phyloP scores from a whole-genome alignment of 1,140 invertebrate genomes.

The Thaumetopoea pityocampa region DNA sequence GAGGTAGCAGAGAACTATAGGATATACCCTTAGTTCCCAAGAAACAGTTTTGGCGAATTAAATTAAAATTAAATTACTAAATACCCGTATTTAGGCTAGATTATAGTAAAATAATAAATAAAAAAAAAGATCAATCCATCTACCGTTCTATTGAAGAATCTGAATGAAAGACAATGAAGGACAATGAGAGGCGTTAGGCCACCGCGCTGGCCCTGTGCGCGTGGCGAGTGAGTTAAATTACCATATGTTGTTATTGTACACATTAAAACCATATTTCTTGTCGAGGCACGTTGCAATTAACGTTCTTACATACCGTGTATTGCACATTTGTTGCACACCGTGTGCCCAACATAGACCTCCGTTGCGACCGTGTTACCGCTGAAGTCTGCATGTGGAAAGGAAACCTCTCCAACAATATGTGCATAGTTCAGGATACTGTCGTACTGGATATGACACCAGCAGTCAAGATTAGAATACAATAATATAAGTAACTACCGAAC shows the following conservation, averaged over 20 bases:
- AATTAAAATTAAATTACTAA: no score
- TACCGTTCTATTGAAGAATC: no score
- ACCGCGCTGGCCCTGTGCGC: no score
- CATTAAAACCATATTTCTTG: neutral
- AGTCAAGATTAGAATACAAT: no score
- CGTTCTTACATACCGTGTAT: conserved; percentile 2
- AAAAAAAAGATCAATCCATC: no score
- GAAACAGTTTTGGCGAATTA: no score
- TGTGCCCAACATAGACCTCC: conserved; percentile 19
- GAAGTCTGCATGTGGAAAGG: conserved; percentile 13
- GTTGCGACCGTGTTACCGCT: conserved; percentile 7
- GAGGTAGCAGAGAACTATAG: no score
- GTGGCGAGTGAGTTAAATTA: conserved; percentile 6
- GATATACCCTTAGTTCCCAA: neutral
- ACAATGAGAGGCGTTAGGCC: no score
- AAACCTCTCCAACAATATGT: conserved; percentile 10
- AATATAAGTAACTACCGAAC: no score
- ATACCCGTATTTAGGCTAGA: no score
- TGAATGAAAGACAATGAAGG: no score
- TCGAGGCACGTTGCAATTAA: conserved; percentile 3
- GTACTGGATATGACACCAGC: conserved; percentile 6
- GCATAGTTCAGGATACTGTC: neutral
- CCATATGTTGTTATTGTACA: conserved; percentile 7
- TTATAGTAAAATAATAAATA: no score
- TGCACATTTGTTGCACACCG: conserved; percentile 20